Base-by-base conservation (phyloP, 2,113 vertebrate species). In the Myotis davidii region DNA sequence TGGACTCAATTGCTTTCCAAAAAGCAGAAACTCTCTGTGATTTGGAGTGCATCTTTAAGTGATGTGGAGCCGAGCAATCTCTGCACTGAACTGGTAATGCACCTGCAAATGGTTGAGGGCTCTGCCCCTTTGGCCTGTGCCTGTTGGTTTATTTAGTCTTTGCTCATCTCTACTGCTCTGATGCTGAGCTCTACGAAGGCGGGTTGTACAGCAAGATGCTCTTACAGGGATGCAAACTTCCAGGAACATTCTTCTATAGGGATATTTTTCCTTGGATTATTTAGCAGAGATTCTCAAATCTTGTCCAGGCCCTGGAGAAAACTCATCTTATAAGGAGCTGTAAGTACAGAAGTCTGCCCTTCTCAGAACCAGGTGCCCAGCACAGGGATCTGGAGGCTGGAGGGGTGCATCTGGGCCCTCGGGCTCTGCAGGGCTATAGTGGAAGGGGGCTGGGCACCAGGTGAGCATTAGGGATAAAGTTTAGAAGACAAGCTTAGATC, bases 1-100 rank as follows among this genome's bases (percentile, higher is more conserved):
- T 52, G 50, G 65, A 74, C 73, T 95, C 90, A 42, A 59, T n/a
- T 85, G 77, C 87, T 85, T 95, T 84, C 87, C 52, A 94, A 88
- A 95, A 96, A 94, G 59, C 85, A 94, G 90, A 88, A 50, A 48
- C 29, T 92, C 67, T 54, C 6, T 12, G 77, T 64, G 73, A 56
- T 74, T 88, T 39, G 59, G 65, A 50, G 34, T 39, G 52, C 59
- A 70, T 90, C 94, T 96, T 45, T 42, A 86, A 96, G 90, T 87
- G 69, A 88, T 59, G 45, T 65, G 32, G 25, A 27, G 7, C 65
- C 59, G 37, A 86, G 14, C 7, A 3, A 3, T 65, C 32, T 48
- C 42, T 29, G 32, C 17, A 1, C 5, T 1, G 76, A 77, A 54
- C 88, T 85, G 56, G 70, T 87, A 70, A 95, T n/a, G 20, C 18